Base-by-base conservation (phyloP, 2,113 vertebrate genomes). In the Oxygymnocypris stewartii region DNA sequence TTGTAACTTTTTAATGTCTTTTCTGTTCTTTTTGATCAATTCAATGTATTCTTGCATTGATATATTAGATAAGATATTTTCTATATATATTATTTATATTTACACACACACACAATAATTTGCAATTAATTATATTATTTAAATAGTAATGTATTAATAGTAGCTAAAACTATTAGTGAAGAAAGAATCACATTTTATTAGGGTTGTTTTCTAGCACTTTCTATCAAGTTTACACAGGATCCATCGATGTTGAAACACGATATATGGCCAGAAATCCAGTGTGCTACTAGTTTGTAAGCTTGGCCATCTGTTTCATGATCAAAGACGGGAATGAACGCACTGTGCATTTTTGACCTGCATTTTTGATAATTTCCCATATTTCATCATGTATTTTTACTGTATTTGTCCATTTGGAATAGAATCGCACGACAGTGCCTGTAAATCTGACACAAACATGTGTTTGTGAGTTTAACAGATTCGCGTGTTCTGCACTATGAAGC, bases 321-420 rank as follows among this genome's bases (percentile, higher is more conserved):
- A 61, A 63, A 85, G 51, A 59, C 63, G 44, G 42, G 51, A 75
- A 85, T 7, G 14, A 31, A 51, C 3, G 1, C 10, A 49, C 13
- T 10, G 28, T 12, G 28, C 40, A 59, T 18, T 35, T 35, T 59
- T 78, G 54, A 20, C 65, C 18, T 3, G 13, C 6, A 35, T 76
- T 12, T 31, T 84, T 25, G 6, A 84, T 13, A 14, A 47, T 81
- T 78, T 86, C 79, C 85, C 40, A 25, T 61, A 35, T 80, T 80
- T 63, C 78, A 80, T 80, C 35, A 80, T 80, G 63, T 37, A 31
- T 31, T 85, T 20, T 42, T n/a, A 11, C 4, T 13, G 37, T n/a
- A 42, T 74, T 77, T 89, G 61, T 83, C 54, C 79, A 88, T 75
- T 78, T 54, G 74, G 28, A 85, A 47, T 20, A 37, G 7, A 44